Conservation (phyloP, 2,888 invertebrate species). For the Eupithecia centaureata region DNA sequence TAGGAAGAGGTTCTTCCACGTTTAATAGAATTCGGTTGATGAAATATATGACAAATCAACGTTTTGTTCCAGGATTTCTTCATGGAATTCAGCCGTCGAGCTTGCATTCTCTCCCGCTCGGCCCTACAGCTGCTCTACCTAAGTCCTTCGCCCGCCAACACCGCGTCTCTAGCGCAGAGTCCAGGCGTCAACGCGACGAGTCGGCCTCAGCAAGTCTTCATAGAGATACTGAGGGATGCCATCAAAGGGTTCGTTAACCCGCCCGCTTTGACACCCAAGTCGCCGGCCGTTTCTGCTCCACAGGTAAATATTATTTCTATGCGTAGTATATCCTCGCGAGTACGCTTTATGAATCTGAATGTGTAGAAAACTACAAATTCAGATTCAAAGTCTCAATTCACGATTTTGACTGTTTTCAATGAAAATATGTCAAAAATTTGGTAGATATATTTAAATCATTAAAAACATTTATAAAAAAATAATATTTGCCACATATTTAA, state of each 20-base stretch:
- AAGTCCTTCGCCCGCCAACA: conserved; percentile 71
- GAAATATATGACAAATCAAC: not conserved
- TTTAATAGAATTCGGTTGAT: too few relatives aligned
- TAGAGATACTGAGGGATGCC: conserved; percentile 93
- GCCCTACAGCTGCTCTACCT: conserved; percentile 93
- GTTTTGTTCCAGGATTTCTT: conserved; percentile 91
- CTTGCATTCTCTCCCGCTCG: conserved; percentile 96
- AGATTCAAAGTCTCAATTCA: too few relatives aligned
- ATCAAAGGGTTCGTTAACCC: conserved; percentile 95
- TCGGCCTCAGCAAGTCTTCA: conserved; percentile 80
- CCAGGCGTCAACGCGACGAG: conserved; percentile 61
- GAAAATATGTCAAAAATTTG: too few relatives aligned
- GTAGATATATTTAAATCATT: too few relatives aligned
- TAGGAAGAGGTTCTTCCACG: too few relatives aligned
- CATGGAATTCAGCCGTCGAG: conserved; percentile 94
- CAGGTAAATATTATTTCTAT: too few relatives aligned
- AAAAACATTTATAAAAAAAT: too few relatives aligned
- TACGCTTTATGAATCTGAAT: too few relatives aligned
- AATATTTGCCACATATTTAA: too few relatives aligned
- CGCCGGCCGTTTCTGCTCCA: conserved; percentile 86
- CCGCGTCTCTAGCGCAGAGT: conserved; percentile 63
- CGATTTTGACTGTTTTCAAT: too few relatives aligned
- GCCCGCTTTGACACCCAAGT: conserved; percentile 91
- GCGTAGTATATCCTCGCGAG: too few relatives aligned
- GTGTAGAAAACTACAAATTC: too few relatives aligned